These are phyloP conservation scores for Potorous gilbertii DNA, from an alignment of 2,797 vertebrate genomes.

Conservation along the genomic window DNA sequence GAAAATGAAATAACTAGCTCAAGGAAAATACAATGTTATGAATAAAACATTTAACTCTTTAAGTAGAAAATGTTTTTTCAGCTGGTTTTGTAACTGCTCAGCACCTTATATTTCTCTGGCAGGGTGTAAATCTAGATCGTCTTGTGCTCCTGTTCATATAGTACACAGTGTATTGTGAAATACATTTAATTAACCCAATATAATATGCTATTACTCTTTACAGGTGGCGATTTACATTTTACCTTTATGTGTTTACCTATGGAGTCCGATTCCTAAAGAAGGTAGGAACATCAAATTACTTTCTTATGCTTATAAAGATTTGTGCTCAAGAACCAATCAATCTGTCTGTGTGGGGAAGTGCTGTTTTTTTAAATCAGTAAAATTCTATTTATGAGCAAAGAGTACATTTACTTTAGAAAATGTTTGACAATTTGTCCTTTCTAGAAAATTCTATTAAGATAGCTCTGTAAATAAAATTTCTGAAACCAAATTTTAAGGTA, in stretches of 20 bases:
- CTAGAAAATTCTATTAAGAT: slow-evolving; percentile 28
- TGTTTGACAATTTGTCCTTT: slow-evolving; percentile 46
- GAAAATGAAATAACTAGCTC: neutral
- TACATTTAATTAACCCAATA: slow-evolving; percentile 66
- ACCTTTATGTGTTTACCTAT: slow-evolving; percentile 97
- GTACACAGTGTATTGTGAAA: slow-evolving; percentile 64
- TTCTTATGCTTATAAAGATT: slow-evolving; percentile 62
- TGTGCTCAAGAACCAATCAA: too few species aligned
- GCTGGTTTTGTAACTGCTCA: slow-evolving; percentile 6
- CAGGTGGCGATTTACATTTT: slow-evolving; percentile 99
- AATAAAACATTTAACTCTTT: slow-evolving; percentile 28
- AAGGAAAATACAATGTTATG: slow-evolving; percentile 40
- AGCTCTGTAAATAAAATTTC: slow-evolving; percentile 26
- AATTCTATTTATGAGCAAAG: slow-evolving; percentile 36
- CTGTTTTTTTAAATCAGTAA: slow-evolving; percentile 42
- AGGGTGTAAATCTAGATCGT: slow-evolving; percentile 1
- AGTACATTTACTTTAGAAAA: slow-evolving; percentile 57
- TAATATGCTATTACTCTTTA: slow-evolving; percentile 82
- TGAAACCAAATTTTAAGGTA: slow-evolving; percentile 49
- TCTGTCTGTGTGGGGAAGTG: neutral
- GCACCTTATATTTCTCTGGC: slow-evolving; percentile 20
- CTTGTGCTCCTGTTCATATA: neutral
- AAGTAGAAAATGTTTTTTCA: slow-evolving; percentile 28
- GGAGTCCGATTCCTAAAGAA: slow-evolving; percentile 97
- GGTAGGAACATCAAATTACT: slow-evolving; percentile 86